phyloP scores from a whole-genome alignment of 1,140 invertebrate species.

The Nixonia krombeini region DNA sequence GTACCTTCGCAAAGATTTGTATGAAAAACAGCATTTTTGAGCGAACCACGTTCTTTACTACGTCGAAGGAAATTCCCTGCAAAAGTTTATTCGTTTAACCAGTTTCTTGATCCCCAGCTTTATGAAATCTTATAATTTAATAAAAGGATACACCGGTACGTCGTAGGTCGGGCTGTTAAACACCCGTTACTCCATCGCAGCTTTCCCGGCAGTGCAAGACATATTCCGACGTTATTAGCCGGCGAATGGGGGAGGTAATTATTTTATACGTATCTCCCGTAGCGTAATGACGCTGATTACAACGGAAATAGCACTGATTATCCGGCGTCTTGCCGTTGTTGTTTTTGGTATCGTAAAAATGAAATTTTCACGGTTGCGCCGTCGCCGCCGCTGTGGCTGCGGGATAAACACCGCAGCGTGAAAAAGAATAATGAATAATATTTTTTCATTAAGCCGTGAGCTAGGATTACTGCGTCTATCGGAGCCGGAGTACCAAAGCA shows the following conservation, averaged over 20 bases:
- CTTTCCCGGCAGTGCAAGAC: conserved; percentile 1
- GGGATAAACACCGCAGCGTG: conserved; percentile 22
- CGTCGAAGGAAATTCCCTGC: too few species aligned
- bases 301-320: conserved; percentile 3
- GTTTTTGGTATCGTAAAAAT: conserved; percentile 31
- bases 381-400: conserved; percentile 3
- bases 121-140: too few species aligned
- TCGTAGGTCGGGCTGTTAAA: too few species aligned
- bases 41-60: too few species aligned
- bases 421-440: conserved; percentile 61
- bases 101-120: too few species aligned
- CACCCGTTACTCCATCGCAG: background rate
- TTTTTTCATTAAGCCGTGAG: conserved; percentile 59
- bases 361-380: conserved; percentile 35
- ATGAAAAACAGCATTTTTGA: too few species aligned
- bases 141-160: too few species aligned
- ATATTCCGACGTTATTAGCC: conserved; percentile 19
- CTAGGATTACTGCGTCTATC: conserved; percentile 57
- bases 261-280: background rate
- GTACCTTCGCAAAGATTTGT: too few species aligned
- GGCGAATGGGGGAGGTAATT: conserved; percentile 12
- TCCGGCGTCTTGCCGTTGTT: conserved; percentile 5
- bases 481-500: conserved; percentile 52
- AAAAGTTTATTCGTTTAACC: too few species aligned
- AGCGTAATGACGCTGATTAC: background rate